Percentiles rank a stretch among this genome's conserved stretches.
phyloP scores from a whole-genome alignment of 53 echinoderm and acorn worm genomes.

The Astropecten irregularis region DNA sequence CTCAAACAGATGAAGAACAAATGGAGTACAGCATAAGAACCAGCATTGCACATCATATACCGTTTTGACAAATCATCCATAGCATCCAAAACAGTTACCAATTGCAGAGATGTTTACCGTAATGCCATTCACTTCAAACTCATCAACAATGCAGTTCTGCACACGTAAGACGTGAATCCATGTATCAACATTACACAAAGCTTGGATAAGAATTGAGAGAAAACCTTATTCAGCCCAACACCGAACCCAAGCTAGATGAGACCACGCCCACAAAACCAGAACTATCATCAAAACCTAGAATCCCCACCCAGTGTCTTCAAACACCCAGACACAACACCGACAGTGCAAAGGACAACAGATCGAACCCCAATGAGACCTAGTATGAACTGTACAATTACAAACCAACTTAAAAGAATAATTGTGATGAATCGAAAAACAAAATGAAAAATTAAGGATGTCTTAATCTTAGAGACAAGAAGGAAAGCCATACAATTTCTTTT shows the following conservation, averaged over 20 bases:
- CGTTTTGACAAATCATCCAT: constrained; percentile 54
- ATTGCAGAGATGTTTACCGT: constrained; percentile 35
- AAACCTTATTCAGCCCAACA: not conserved
- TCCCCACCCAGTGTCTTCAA: not conserved
- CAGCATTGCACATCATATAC: constrained; percentile 48
- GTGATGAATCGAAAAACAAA: not conserved
- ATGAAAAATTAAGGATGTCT: not conserved
- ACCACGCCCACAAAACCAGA: not conserved
- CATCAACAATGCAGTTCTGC: constrained; percentile 21
- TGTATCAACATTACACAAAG: not conserved
- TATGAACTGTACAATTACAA: not conserved
- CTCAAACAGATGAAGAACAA: constrained; percentile 62
- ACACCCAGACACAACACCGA: not conserved
- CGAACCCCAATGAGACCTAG: not conserved
- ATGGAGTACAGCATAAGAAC: constrained; percentile 61
- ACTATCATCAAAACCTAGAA: not conserved
- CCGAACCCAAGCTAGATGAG: not conserved
- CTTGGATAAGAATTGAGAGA: constrained; percentile 2
- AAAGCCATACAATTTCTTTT: no score
- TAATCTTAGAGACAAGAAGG: no score
- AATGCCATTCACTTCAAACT: constrained; percentile 58
- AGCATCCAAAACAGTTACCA: no score
- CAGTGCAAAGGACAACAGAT: not conserved
- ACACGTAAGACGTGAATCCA: not conserved
- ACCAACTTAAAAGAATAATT: not conserved